These are phyloP conservation scores for Limnephilus marmoratus DNA, from an alignment of 2,888 invertebrate species.

Conservation along the genomic window DNA sequence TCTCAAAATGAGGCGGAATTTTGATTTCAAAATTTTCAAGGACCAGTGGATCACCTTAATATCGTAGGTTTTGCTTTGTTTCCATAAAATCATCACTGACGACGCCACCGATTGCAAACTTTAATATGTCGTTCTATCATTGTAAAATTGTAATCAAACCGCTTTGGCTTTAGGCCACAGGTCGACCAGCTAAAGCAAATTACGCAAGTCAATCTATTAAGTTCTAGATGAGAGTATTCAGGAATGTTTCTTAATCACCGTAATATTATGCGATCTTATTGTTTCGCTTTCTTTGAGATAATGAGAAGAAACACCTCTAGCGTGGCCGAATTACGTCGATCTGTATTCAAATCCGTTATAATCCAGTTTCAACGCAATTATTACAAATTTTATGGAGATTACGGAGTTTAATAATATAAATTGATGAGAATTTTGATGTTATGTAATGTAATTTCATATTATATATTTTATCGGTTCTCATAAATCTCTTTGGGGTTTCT, in stretches of 20 bases:
- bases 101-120: too few relatives aligned
- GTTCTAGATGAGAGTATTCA: slow-evolving; percentile 2
- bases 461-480: not conserved
- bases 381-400: not conserved
- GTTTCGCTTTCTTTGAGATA: slow-evolving; percentile 41
- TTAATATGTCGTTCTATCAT: too few relatives aligned
- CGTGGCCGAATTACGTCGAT: slow-evolving; percentile 7
- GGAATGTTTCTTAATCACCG: slow-evolving; percentile 16
- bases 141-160: too few relatives aligned
- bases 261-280: slow-evolving; percentile 32
- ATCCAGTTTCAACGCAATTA: not conserved
- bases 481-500: not conserved
- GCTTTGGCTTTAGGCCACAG: not conserved
- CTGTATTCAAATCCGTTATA: not conserved
- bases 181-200: not conserved
- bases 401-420: not conserved
- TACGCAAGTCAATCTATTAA: not conserved
- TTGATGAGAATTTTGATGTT: not conserved
- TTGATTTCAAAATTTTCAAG: too few relatives aligned
- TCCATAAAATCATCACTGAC: too few relatives aligned
- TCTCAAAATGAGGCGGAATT: too few relatives aligned
- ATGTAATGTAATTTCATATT: not conserved
- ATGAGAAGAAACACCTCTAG: slow-evolving; percentile 16
- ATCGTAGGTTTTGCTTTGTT: too few relatives aligned
- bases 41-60: too few relatives aligned